phyloP scores from a whole-genome alignment of 2,888 invertebrate species.

The Agrotis exclamationis region DNA sequence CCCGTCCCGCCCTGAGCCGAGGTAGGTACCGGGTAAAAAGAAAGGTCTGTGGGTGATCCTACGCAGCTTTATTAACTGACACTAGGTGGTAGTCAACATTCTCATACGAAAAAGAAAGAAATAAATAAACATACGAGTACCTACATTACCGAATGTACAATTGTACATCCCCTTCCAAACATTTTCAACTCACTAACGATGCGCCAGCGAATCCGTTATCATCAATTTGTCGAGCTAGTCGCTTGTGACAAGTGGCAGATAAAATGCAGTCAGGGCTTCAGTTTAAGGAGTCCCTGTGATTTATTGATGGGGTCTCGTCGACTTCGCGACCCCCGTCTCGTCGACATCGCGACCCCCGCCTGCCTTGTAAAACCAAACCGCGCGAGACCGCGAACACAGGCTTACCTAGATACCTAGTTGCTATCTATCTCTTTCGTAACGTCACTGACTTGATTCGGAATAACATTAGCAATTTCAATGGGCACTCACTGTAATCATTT shows the following conservation, averaged over 20 bases:
- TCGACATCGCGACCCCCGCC: constrained; percentile 35
- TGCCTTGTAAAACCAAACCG: constrained; percentile 50
- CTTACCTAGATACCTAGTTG: constrained; percentile 62
- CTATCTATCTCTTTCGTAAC: constrained; percentile 50
- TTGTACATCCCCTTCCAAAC: constrained; percentile 31
- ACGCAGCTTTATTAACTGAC: no score
- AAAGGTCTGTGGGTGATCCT: no score
- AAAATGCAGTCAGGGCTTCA: constrained; percentile 76
- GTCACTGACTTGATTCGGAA: constrained; percentile 33
- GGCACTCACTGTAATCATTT: constrained; percentile 41
- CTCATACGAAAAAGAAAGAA: no score
- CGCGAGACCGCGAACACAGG: constrained; percentile 31
- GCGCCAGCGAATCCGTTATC: constrained; percentile 72
- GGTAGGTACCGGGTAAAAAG: no score
- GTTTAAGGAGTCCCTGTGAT: constrained; percentile 75
- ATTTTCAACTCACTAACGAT: constrained; percentile 59
- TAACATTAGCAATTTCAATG: constrained; percentile 53
- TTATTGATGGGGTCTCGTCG: constrained; percentile 74
- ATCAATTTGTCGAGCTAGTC: constrained; percentile 77
- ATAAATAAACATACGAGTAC: no score
- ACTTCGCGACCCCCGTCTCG: constrained; percentile 46
- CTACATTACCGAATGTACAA: constrained; percentile 20
- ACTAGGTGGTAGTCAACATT: no score
- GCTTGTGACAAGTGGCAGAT: constrained; percentile 79
- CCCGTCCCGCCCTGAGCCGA: no score